Conservation (phyloP, 92 coral and sea anemone species). For the Zoanthus sansibaricus region DNA sequence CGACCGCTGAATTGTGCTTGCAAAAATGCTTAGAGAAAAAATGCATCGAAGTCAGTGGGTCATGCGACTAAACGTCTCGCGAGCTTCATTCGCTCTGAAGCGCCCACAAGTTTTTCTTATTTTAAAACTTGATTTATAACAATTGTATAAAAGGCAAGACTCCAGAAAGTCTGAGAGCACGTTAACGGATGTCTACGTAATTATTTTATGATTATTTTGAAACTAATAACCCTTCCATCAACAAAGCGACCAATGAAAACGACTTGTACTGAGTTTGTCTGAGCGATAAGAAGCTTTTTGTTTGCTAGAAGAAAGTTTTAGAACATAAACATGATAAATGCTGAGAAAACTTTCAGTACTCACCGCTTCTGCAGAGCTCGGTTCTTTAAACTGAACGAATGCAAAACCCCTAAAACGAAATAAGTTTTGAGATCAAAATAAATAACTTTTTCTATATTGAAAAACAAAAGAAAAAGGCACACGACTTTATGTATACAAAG, state of each 20-base stretch:
- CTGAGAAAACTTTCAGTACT: background rate
- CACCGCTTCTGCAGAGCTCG: slow-evolving; percentile 79
- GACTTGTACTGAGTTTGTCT: slow-evolving; percentile 1
- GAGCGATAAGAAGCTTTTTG: slow-evolving; percentile 18
- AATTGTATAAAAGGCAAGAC: slow-evolving; percentile 33
- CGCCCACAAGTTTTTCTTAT: slow-evolving; percentile 23
- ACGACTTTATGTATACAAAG: slow-evolving; percentile 51
- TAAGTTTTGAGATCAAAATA: slow-evolving; percentile 43
- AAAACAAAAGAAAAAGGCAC: slow-evolving; percentile 39
- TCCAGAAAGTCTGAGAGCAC: slow-evolving; percentile 44
- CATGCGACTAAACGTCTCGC: slow-evolving; percentile 38
- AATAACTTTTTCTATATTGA: slow-evolving; percentile 36
- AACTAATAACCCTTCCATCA: slow-evolving; percentile 45
- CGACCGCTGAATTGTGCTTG: slow-evolving; percentile 7
- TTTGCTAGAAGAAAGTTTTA: slow-evolving; percentile 13
- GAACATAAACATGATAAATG: background rate
- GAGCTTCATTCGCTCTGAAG: slow-evolving; percentile 29
- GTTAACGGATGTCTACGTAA: slow-evolving; percentile 46
- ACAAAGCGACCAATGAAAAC: slow-evolving; percentile 1
- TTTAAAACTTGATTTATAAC: slow-evolving; percentile 2
- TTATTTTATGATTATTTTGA: slow-evolving; percentile 18
- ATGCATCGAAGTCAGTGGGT: slow-evolving; percentile 8
- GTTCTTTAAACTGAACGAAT: slow-evolving; percentile 94
- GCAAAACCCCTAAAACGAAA: slow-evolving; percentile 93
- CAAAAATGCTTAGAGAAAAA: slow-evolving; percentile 5